Base-by-base conservation (phyloP, 2,888 invertebrate species). In the Plebejus argus region DNA sequence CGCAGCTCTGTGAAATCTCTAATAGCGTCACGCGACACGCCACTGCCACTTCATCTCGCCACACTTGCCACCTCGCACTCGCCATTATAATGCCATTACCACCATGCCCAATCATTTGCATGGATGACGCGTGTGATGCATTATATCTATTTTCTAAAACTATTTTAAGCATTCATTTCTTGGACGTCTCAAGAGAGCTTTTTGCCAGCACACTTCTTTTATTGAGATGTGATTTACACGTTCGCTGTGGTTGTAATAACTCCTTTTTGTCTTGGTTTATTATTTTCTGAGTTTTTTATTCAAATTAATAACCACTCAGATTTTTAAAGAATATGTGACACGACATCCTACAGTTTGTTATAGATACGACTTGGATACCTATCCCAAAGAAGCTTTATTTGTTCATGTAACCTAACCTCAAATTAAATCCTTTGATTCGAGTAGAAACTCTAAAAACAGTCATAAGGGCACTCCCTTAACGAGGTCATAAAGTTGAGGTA, bases 1-100 rank as follows among this genome's bases (percentile, higher is more conserved):
- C 79, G 79, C 79, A 76, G 80, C 66, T 61, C 82, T 81, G 83
- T 84, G 82, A 84, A 86, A 83, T 83, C 81, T 80, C 76, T 80
- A 81, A 81, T 82, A 81, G 79, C 78, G 77, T 56, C 78, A 49
- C 75, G 74, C 53, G 74, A 45, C 72, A 49, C 49, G 45, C 49
- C 72, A 72, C 74, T 23, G 49, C 72, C 72, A 49, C 72, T 18
- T 71, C 33, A 35, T 35, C 70, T 49, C 49, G 70, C 76, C 58
- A 23, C 66, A 45, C 45, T 45, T 33, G 76, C 77, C 45, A 45
- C 45, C 39, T 75, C 72, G 77, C 39, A 77, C 76, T 61, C 79
- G 35, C 77, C 82, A 83, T 83, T 82, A 83, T 83, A 83, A 83
- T 72, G 79, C 77, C 82, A 82, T 83, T 80, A 81, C 78, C 80